Evolutionary conservation across 2,888 invertebrate species (phyloP).

Genomic region (Drosophila mayaguana): DNA sequence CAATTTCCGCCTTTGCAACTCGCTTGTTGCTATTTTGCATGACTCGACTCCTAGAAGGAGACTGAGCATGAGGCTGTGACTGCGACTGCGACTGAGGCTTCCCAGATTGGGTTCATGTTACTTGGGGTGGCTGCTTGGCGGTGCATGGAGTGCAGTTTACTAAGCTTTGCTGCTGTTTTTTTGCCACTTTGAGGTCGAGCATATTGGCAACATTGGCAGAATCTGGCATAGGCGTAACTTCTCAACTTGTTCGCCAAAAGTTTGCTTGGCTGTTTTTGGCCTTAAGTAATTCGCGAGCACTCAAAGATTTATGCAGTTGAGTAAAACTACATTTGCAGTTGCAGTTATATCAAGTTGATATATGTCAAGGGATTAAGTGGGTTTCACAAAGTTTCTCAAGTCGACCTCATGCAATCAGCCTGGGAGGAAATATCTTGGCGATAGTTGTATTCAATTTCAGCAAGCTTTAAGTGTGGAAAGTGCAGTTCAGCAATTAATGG

Average conservation of each 20-base stretch:
- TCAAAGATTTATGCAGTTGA: slow-evolving; percentile 70
- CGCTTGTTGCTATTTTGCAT: slow-evolving; percentile 75
- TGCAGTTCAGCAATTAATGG: background rate
- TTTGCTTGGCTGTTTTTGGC: slow-evolving; percentile 55
- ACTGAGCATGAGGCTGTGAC: background rate
- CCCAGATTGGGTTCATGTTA: slow-evolving; percentile 28
- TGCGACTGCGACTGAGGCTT: slow-evolving; percentile 9
- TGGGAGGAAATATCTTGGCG: slow-evolving; percentile 20
- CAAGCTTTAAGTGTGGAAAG: background rate
- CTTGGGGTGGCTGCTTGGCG: background rate
- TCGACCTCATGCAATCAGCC: slow-evolving; percentile 23
- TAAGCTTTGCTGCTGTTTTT: slow-evolving; percentile 16
- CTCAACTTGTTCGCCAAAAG: slow-evolving; percentile 53
- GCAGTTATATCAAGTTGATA: slow-evolving; percentile 51
- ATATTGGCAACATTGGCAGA: slow-evolving; percentile 75
- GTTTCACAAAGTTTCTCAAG: slow-evolving; percentile 26
- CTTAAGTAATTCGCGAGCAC: slow-evolving; percentile 71
- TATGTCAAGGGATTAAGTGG: slow-evolving; percentile 64
- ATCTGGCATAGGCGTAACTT: slow-evolving; percentile 70
- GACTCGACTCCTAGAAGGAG: slow-evolving; percentile 2
- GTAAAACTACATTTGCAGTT: slow-evolving; percentile 47
- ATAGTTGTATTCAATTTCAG: background rate
- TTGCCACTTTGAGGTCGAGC: slow-evolving; percentile 32
- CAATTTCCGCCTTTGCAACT: slow-evolving; percentile 73
- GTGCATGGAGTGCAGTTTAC: slow-evolving; percentile 13